Conservation (phyloP, 2,797 vertebrate species). For the Sebastes dallii region DNA sequence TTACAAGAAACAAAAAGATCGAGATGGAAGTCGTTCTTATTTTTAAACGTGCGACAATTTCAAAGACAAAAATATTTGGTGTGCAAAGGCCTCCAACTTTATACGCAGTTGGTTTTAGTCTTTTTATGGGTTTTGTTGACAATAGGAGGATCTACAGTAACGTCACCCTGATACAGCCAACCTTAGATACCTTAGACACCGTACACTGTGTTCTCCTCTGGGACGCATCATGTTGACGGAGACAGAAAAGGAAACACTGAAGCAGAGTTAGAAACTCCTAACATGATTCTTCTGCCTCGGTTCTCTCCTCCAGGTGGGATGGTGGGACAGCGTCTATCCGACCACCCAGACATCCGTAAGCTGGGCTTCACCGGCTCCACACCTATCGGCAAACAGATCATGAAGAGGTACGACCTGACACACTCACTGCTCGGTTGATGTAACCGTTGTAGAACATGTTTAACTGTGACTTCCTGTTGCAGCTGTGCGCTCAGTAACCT, state of each 20-base stretch:
- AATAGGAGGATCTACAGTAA: background rate
- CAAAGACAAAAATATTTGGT: too few species aligned
- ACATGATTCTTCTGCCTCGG: too few species aligned
- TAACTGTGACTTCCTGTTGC: constrained; percentile 13
- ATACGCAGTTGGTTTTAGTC: background rate
- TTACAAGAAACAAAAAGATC: too few species aligned
- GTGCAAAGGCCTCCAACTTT: too few species aligned
- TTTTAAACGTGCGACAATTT: too few species aligned
- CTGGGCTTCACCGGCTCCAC: constrained; percentile 98
- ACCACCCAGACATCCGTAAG: constrained; percentile 95
- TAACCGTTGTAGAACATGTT: too few species aligned
- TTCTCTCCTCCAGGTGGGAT: constrained; percentile 81
- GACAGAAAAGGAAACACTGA: too few species aligned
- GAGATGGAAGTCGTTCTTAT: too few species aligned
- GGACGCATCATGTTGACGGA: too few species aligned
- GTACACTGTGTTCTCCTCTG: background rate
- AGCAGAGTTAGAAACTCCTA: too few species aligned
- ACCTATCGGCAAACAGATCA: constrained; percentile 94
- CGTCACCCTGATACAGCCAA: background rate
- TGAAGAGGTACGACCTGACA: constrained; percentile 85
- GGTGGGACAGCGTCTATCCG: constrained; percentile 92
- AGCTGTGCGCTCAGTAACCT: constrained; percentile 94
- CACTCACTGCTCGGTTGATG: background rate
- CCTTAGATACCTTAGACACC: background rate
- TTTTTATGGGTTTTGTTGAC: background rate